Evolutionary conservation across 2,888 invertebrate species (phyloP), one percentile per base, ranked within the genome.

Genomic region (Pseudeuparius sepicola): DNA sequence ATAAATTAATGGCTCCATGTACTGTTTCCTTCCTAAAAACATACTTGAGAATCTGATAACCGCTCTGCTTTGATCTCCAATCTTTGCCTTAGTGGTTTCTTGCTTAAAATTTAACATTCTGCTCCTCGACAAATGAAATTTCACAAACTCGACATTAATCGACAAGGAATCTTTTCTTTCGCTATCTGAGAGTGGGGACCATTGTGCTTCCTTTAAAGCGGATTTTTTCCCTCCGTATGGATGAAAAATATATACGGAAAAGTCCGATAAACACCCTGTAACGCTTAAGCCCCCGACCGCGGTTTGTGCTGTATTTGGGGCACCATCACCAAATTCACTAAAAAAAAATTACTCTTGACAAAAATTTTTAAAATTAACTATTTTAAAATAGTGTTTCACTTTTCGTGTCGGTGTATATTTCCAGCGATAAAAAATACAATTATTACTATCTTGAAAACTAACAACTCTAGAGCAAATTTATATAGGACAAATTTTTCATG

Each of bases 241-340:
- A 66, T 97, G 97, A 67, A 96, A 98, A 54, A 98, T 90, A 63
- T 92, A 94, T 3, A 98, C 84, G 2, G 92, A 93, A 66, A 98
- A 98, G 64, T 96, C 94, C 0, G 93, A 89, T 40, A 98, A 70
- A 53, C 92, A 93, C 1, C 93, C 94, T 0, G 96, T 97, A 4
- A 98, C 88, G 60, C 94, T 90, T 2, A 90, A 67, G 0, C 90
- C 89, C 16, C 88, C 89, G 52, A 79, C 76, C 0, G 82, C 81
- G 2, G 79, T 75, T 0, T 76, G 73, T 0, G 73, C 71, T 11
- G 61, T 67, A 3, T 67, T 67, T 53, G 60, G 55, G 3, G 55
- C 49, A 10, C 60, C 61, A 46, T 63, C 63, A 1, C 61, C 60
- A 50, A 73, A 70, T 51, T 75, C 74, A 47, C 74, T 73, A 53